Conservation (phyloP, 2,888 invertebrate genomes). For the Metacarcinus magister region DNA sequence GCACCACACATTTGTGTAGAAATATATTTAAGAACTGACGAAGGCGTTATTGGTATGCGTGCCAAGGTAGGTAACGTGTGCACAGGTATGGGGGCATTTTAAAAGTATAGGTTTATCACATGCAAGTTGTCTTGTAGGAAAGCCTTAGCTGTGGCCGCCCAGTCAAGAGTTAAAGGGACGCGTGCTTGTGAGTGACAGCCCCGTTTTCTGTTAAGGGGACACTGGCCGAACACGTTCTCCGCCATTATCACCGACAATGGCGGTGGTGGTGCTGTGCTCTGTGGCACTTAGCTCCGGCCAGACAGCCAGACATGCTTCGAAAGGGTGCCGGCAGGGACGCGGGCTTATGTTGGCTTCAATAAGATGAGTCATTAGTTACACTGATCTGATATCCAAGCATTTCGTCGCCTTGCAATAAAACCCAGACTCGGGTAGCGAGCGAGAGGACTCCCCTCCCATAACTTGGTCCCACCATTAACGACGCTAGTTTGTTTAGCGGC, state of each 20-base stretch:
- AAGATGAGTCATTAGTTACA: not conserved
- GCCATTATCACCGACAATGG: not conserved
- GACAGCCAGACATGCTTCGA: not conserved
- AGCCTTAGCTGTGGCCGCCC: not conserved
- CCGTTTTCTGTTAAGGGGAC: conserved; percentile 47
- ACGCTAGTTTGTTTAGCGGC: conserved; percentile 57
- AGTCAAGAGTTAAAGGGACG: conserved; percentile 65
- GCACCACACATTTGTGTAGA: not conserved
- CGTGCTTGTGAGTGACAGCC: conserved; percentile 67
- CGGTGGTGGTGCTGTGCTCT: not conserved
- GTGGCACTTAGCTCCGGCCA: not conserved
- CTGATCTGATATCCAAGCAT: not conserved
- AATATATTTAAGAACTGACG: not conserved
- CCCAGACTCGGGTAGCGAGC: not conserved
- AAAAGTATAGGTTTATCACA: not conserved
- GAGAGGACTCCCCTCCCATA: not conserved
- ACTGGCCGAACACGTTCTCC: conserved; percentile 29
- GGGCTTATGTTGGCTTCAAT: not conserved
- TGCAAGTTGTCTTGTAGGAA: not conserved
- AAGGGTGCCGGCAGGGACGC: not conserved
- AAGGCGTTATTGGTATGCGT: not conserved
- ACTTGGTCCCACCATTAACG: conserved; percentile 37
- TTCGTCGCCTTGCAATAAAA: not conserved
- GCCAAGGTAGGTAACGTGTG: not conserved
- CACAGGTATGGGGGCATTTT: not conserved